Evolutionary conservation across 1,140 invertebrate species (phyloP).

Genomic region (Anastrepha obliqua): DNA sequence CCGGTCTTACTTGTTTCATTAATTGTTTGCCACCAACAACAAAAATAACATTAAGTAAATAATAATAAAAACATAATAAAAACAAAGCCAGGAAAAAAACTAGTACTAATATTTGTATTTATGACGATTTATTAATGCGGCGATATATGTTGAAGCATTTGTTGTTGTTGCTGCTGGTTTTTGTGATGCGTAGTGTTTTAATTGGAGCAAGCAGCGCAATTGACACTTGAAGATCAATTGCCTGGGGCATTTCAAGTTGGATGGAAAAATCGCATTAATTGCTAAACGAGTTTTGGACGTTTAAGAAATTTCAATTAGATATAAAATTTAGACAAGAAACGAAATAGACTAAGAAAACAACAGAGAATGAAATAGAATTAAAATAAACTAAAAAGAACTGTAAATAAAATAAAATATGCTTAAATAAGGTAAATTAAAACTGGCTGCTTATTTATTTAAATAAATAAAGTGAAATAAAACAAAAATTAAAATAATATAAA

Average conservation of each 20-base stretch:
- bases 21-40: conserved; percentile 49
- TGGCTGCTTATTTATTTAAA: neutral
- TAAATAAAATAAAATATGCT: conserved; percentile 37
- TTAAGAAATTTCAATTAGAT: neutral
- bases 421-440: neutral
- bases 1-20: conserved; percentile 50
- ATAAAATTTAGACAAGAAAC: neutral
- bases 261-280: neutral
- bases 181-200: conserved; percentile 32
- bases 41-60: conserved; percentile 11
- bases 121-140: conserved; percentile 8
- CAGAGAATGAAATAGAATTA: neutral
- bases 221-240: conserved; percentile 40
- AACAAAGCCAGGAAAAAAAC: conserved; percentile 1
- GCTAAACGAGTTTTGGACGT: too few species aligned
- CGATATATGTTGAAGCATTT: neutral
- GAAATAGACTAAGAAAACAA: neutral
- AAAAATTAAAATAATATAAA: neutral
- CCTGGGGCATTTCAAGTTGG: neutral
- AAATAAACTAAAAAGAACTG: neutral
- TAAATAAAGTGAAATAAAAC: neutral
- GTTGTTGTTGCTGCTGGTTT: neutral
- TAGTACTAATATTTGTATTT: neutral
- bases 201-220: conserved; percentile 26
- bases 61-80: conserved; percentile 2